Percentiles rank a stretch among this genome's conserved stretches.
phyloP scores from a whole-genome alignment of 2,113 vertebrate genomes.

The Todiramphus chloris region DNA sequence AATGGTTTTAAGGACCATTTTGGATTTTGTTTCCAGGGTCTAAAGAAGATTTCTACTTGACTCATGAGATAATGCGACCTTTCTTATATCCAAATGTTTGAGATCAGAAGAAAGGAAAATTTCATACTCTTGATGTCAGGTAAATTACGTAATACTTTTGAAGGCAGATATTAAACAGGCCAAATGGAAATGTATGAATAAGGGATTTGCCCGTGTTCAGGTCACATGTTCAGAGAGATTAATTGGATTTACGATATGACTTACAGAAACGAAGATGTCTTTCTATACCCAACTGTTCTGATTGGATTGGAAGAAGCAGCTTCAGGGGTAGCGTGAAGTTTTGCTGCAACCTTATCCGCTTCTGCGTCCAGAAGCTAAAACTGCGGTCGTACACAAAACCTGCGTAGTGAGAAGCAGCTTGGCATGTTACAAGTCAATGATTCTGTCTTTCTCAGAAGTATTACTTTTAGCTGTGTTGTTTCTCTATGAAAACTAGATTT shows the following conservation, averaged over 20 bases:
- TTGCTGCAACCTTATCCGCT: background rate
- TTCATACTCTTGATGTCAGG: slow-evolving; percentile 71
- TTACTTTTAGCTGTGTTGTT: background rate
- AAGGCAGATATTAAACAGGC: slow-evolving; percentile 32
- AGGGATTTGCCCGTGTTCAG: background rate
- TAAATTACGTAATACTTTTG: slow-evolving; percentile 46
- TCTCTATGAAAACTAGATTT: background rate
- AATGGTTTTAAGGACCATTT: slow-evolving; percentile 71
- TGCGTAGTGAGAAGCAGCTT: background rate
- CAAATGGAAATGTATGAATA: background rate
- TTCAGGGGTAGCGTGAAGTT: background rate
- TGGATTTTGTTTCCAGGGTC: slow-evolving; percentile 70
- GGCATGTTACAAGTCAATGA: background rate
- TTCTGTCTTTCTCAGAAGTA: background rate
- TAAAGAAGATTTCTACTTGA: slow-evolving; percentile 72
- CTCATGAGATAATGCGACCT: slow-evolving; percentile 66
- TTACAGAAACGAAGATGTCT: background rate
- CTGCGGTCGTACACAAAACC: background rate
- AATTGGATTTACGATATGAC: background rate
- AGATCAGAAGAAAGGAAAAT: slow-evolving; percentile 69
- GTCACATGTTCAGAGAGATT: background rate
- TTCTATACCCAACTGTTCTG: background rate
- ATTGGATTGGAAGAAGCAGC: background rate
- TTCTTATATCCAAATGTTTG: slow-evolving; percentile 72
- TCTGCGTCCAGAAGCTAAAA: background rate